phyloP scores from a whole-genome alignment of 2,797 vertebrate species.

The Danio jaintianensis region DNA sequence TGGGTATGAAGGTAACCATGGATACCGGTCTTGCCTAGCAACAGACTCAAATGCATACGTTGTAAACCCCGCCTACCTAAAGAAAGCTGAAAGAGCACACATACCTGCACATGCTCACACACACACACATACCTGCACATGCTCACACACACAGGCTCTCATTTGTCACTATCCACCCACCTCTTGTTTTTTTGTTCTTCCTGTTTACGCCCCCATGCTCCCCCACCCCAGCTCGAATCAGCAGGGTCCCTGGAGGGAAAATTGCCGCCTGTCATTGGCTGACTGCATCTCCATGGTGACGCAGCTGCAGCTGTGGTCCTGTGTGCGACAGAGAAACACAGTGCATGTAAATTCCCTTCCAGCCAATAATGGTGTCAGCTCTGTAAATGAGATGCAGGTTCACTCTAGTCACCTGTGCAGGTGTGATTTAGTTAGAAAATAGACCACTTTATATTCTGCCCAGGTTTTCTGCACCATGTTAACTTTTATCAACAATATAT shows the following conservation, averaged over 20 bases:
- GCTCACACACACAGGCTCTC: conserved; percentile 38
- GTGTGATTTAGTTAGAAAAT: conserved; percentile 22
- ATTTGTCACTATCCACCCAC: conserved; percentile 41
- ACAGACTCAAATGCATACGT: conserved; percentile 45
- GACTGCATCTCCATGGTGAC: conserved; percentile 84
- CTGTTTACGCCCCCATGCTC: conserved; percentile 47
- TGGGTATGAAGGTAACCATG: conserved; percentile 39
- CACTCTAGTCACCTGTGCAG: conserved; percentile 18
- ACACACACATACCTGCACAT: conserved; percentile 35
- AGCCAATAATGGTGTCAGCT: conserved; percentile 12
- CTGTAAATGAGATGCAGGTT: conserved; percentile 13
- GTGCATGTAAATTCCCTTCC: conserved; percentile 4
- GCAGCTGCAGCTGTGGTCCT: conserved; percentile 69
- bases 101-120: conserved; percentile 19
- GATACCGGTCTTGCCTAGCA: conserved; percentile 49
- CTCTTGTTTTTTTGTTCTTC: conserved; percentile 20
- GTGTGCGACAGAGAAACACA: conserved; percentile 33
- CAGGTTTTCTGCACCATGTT: neutral
- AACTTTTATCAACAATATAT: neutral
- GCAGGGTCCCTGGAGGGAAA: conserved; percentile 77
- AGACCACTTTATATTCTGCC: neutral
- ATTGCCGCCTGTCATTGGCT: conserved; percentile 79
- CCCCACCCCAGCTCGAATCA: conserved; percentile 70
- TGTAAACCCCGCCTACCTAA: conserved; percentile 14
- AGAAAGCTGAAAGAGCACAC: conserved; percentile 7